Conservation (phyloP, 2,113 vertebrate genomes). For the Sprattus sprattus region DNA sequence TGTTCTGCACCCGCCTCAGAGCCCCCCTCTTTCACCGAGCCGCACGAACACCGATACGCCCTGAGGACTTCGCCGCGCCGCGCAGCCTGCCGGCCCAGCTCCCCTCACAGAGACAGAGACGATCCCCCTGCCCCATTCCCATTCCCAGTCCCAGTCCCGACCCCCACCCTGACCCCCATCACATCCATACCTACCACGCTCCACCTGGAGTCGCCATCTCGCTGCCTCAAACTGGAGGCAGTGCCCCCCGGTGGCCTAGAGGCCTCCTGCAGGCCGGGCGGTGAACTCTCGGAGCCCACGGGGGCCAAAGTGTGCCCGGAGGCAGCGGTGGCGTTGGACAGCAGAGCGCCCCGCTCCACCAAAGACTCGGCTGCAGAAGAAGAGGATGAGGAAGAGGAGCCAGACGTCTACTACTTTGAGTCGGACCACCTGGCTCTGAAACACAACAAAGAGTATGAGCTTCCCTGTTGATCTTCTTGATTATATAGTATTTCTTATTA, state of each 20-base stretch:
- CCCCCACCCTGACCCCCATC: not conserved
- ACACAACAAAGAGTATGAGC: conserved; percentile 99
- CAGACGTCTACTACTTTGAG: conserved; percentile 99
- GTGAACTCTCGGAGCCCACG: conserved; percentile 64
- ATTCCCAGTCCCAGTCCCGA: not conserved
- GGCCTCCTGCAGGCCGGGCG: conserved; percentile 51
- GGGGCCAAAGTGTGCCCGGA: conserved; percentile 59
- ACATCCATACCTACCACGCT: not conserved
- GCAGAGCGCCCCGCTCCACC: conserved; percentile 72
- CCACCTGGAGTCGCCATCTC: conserved; percentile 37
- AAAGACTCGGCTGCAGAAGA: conserved; percentile 80
- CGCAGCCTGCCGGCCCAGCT: conserved; percentile 74
- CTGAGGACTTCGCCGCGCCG: conserved; percentile 92
- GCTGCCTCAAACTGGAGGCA: conserved; percentile 80
- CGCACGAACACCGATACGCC: conserved; percentile 94
- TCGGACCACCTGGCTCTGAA: conserved; percentile 99
- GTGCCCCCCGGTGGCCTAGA: conserved; percentile 60
- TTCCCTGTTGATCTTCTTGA: conserved; percentile 40
- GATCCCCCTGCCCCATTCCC: not conserved
- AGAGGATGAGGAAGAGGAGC: conserved; percentile 93
- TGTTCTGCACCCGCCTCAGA: conserved; percentile 63
- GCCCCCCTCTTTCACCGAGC: conserved; percentile 80
- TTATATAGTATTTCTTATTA: not conserved
- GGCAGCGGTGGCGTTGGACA: conserved; percentile 49
- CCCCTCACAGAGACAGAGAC: conserved; percentile 82